Percentiles rank a stretch among this genome's conserved stretches.
Evolutionary conservation across 2,888 invertebrate genomes (phyloP).

Genomic region (Aphidius colemani): DNA sequence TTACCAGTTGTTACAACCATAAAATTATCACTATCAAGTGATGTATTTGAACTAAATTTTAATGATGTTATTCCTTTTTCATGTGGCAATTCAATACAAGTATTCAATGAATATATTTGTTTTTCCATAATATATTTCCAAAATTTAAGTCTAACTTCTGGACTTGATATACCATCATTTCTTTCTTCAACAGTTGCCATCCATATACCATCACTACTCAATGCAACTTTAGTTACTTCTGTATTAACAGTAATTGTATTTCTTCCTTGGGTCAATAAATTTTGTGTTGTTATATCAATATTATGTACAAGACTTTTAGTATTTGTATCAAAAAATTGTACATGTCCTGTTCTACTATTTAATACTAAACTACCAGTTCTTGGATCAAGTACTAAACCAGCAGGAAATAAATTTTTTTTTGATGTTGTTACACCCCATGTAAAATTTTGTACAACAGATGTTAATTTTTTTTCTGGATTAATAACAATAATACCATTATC

Average conservation of each 20-base stretch:
- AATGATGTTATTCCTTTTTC: constrained; percentile 66
- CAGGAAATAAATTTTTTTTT: constrained; percentile 63
- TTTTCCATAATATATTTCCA: constrained; percentile 68
- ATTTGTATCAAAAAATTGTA: constrained; percentile 74
- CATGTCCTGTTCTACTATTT: constrained; percentile 74
- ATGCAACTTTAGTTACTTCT: constrained; percentile 70
- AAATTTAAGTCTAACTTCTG: constrained; percentile 76
- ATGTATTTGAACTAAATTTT: constrained; percentile 65
- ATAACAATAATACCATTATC: constrained; percentile 72
- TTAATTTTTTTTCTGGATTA: constrained; percentile 63
- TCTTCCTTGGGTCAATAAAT: constrained; percentile 70
- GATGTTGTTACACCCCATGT: constrained; percentile 64
- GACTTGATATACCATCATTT: constrained; percentile 64
- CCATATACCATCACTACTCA: constrained; percentile 72
- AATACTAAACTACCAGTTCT: constrained; percentile 69
- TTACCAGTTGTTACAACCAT: constrained; percentile 70
- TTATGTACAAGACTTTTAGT: constrained; percentile 72
- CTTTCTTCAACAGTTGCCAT: constrained; percentile 73
- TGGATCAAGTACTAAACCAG: constrained; percentile 67
- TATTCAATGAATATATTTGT: constrained; percentile 73
- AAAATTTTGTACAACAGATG: constrained; percentile 71
- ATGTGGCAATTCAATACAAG: constrained; percentile 75
- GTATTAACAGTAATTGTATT: constrained; percentile 67
- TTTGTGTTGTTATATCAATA: constrained; percentile 74
- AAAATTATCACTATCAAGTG: constrained; percentile 57